Base-by-base conservation (phyloP, 2,113 vertebrate species). In the Xenotilapia longispinis region DNA sequence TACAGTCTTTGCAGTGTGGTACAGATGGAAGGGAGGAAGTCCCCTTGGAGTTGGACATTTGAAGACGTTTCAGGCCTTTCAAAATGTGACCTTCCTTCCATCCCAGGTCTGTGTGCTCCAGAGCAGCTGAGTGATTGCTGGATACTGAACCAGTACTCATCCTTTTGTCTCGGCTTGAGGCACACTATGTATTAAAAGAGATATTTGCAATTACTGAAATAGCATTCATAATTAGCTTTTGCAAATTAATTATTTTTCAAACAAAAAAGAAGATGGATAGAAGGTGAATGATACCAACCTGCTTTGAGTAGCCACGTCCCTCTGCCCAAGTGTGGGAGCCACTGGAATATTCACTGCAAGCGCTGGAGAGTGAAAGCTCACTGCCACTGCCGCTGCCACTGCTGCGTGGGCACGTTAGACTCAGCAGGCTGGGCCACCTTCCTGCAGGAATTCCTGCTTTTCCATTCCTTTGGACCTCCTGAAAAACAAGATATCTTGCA, bases 1-100 rank as follows among this genome's bases (percentile, higher is more conserved):
- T 98, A 90, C 97, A 98, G 65, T 98, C 98, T 93, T 97, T 98
- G 94, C 97, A 97, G 75, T 97, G 97, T 93, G 97, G 97, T 88
- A 96, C 97, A 81, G 97, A 95, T 88, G 96, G 94, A 91, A 95
- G 86, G 26, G 96, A 96, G 12, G 97, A 94, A 49, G 96, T 91
- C 70, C 97, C 97, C 83, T 97, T 96, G 81, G 96, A 94, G 94
- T 94, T 97, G 87, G 91, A 92, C 86, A 96, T 97, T 91, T 98
- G 98, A 40, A 98, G 96, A 95, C 96, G 97, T 90, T 97, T 97
- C 42, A 98, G 96, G n/a, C 97, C 98, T 95, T 97, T 96, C 57
- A 98, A 92, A 93, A 98, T 97, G 91, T 97, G 97, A 60, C 96
- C 97, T 94, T 98, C 98, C 91, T 98, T 98, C 91, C 97, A 96